Conservation (phyloP, 2,888 invertebrate species). For the Synanthedon vespiformis region DNA sequence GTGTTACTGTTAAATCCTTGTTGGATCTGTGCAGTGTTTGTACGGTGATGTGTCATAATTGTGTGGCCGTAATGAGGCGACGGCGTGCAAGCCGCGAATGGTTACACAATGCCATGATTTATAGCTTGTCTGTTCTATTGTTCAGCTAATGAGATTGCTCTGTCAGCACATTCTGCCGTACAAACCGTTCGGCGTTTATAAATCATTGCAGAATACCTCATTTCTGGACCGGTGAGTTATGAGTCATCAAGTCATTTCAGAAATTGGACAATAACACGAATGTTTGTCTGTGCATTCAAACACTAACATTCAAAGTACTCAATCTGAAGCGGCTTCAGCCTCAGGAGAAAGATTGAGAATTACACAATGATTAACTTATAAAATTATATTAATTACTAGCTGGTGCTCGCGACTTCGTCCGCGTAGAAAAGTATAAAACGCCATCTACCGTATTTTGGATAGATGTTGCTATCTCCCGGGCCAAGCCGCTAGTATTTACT, state of each 20-base stretch:
- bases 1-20: no score
- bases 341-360: no score
- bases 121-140: slow-evolving; percentile 45
- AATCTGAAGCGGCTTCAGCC: no score
- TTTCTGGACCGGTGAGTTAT: background rate
- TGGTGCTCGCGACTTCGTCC: no score
- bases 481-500: no score
- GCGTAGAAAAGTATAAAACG: no score
- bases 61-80: slow-evolving; percentile 26
- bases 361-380: no score
- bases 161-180: slow-evolving; percentile 37
- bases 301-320: no score
- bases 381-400: no score
- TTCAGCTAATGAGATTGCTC: slow-evolving; percentile 52
- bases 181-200: slow-evolving; percentile 19
- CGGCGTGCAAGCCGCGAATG: slow-evolving; percentile 23
- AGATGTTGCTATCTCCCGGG: no score
- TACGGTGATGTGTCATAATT: slow-evolving; percentile 32
- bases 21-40: background rate
- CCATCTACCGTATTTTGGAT: no score
- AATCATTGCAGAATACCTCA: slow-evolving; percentile 11
- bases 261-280: background rate
- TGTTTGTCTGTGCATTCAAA: background rate
- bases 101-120: slow-evolving; percentile 53
- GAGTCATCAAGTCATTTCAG: background rate